Percentiles rank a stretch among this genome's conserved stretches.
These are phyloP conservation scores for Perodicticus potto DNA, from an alignment of 2,797 vertebrate genomes.

Conservation along the genomic window DNA sequence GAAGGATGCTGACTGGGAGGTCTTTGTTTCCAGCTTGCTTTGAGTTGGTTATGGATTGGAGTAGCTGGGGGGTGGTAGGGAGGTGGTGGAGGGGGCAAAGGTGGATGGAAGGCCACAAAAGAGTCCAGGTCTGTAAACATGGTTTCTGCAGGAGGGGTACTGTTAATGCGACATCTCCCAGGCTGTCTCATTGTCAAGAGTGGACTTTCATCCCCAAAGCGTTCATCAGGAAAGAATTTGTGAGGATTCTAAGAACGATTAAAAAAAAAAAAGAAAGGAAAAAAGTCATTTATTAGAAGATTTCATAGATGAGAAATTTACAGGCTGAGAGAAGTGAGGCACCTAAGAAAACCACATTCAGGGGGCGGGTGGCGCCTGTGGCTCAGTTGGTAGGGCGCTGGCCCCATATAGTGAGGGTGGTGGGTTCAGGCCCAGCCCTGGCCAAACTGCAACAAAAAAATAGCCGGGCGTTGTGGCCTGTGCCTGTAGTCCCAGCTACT, in stretches of 20 bases:
- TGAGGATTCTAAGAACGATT: slow-evolving; percentile 94
- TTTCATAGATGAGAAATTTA: slow-evolving; percentile 49
- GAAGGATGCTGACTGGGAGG: slow-evolving; percentile 95
- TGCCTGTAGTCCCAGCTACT: too few relatives aligned
- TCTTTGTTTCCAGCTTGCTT: slow-evolving; percentile 96
- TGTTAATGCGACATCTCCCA: slow-evolving; percentile 96
- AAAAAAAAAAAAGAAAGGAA: neutral
- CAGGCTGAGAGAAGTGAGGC: slow-evolving; percentile 18
- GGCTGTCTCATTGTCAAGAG: slow-evolving; percentile 96
- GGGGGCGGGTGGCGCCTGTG: too few relatives aligned
- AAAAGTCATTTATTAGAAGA: neutral
- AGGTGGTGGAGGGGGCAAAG: slow-evolving; percentile 96
- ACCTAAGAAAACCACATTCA: slow-evolving; percentile 18
- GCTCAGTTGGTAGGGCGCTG: too few relatives aligned
- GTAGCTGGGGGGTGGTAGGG: slow-evolving; percentile 96
- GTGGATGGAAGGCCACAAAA: slow-evolving; percentile 97
- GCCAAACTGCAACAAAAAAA: too few relatives aligned
- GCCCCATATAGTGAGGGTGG: too few relatives aligned
- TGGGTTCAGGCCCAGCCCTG: too few relatives aligned
- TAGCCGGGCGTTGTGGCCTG: too few relatives aligned
- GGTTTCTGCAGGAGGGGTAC: slow-evolving; percentile 96
- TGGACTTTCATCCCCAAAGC: slow-evolving; percentile 98
- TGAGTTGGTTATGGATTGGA: slow-evolving; percentile 94
- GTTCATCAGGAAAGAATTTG: slow-evolving; percentile 99
- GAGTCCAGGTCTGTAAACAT: slow-evolving; percentile 98